Conservation (phyloP, 1,140 invertebrate species). For the Calosoma granatense region DNA sequence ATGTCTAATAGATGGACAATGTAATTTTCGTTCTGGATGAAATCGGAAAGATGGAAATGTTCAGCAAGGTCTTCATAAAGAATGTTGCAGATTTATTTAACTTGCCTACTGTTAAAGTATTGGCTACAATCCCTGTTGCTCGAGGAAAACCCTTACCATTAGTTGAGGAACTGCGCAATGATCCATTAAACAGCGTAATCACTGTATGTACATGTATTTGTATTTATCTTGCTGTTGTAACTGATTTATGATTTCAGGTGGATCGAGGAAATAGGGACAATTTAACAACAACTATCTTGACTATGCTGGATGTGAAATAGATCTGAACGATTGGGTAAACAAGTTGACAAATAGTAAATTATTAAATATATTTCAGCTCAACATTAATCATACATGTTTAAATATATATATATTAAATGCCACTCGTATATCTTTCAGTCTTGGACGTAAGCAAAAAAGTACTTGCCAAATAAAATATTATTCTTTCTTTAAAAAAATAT, state of each 20-base stretch:
- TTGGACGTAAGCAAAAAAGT: neutral
- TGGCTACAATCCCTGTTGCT: slow-evolving; percentile 45
- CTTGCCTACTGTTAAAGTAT: slow-evolving; percentile 26
- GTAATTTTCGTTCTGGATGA: slow-evolving; percentile 48
- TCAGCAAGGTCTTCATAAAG: slow-evolving; percentile 43
- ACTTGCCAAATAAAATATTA: too few relatives aligned
- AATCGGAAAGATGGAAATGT: slow-evolving; percentile 60
- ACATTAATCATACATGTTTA: slow-evolving; percentile 2
- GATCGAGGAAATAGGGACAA: slow-evolving; percentile 21
- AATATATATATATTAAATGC: slow-evolving; percentile 3
- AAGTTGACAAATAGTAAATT: neutral
- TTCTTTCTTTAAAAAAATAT: too few relatives aligned
- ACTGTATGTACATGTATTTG: neutral
- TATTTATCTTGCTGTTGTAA: neutral
- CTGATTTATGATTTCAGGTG: too few relatives aligned
- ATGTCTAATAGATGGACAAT: slow-evolving; percentile 16
- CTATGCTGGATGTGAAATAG: slow-evolving; percentile 8
- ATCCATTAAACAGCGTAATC: slow-evolving; percentile 7
- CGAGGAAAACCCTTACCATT: slow-evolving; percentile 17
- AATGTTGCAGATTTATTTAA: slow-evolving; percentile 32
- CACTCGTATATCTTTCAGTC: neutral
- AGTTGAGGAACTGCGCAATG: slow-evolving; percentile 22
- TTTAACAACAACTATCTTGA: slow-evolving; percentile 21
- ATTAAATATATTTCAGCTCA: slow-evolving; percentile 7
- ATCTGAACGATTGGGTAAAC: neutral